Evolutionary conservation across 1,140 invertebrate species (phyloP).

Genomic region (Popillia japonica): DNA sequence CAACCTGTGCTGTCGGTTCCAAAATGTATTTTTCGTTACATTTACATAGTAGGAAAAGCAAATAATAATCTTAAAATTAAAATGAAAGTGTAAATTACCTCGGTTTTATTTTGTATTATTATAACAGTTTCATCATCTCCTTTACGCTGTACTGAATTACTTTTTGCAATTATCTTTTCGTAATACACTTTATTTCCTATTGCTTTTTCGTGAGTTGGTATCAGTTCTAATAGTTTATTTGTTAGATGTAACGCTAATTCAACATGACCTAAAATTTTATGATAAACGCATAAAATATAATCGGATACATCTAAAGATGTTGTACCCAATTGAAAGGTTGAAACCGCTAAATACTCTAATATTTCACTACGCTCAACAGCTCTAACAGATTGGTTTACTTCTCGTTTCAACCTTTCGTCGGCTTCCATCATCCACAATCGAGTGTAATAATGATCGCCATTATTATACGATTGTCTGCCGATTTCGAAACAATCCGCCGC

Average conservation of each 20-base stretch:
- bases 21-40: not conserved
- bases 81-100: conserved; percentile 20
- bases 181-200: conserved; percentile 88
- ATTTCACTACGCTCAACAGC: conserved; percentile 81
- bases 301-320: not conserved
- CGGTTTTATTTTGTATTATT: not conserved
- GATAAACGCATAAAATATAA: not conserved
- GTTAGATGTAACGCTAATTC: conserved; percentile 88
- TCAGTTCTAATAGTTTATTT: conserved; percentile 83
- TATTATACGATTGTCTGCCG: conserved; percentile 93
- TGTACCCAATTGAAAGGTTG: conserved; percentile 88
- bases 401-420: conserved; percentile 71
- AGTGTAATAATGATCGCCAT: conserved; percentile 93
- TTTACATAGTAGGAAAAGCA: not conserved
- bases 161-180: conserved; percentile 75
- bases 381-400: conserved; percentile 76
- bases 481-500: conserved; percentile 98
- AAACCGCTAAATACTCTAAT: conserved; percentile 95
- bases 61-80: not conserved
- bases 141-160: conserved; percentile 65
- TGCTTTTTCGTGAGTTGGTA: conserved; percentile 84
- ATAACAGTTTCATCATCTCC: conserved; percentile 69
- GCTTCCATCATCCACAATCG: conserved; percentile 96
- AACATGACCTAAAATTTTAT: conserved; percentile 79
- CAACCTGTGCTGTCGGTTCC: conserved; percentile 65